Evolutionary conservation across 2,113 vertebrate species (phyloP), one percentile per base, ranked within the genome.

Genomic region (Caloenas nicobarica): DNA sequence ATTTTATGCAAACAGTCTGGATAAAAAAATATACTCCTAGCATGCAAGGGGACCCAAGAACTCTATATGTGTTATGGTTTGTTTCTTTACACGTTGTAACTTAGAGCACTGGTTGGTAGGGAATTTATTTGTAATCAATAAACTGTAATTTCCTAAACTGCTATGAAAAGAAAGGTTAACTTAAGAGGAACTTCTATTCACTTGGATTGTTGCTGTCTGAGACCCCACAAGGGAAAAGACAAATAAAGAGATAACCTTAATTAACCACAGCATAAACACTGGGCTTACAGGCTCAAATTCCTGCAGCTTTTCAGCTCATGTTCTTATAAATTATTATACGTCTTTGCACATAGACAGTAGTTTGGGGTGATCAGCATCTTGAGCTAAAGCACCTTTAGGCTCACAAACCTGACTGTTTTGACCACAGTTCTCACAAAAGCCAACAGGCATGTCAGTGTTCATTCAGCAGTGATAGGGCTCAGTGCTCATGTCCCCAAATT

Each of bases 211-310:
- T 89, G 66, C 48, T 89, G 84, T 69, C 65, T 96, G 78, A 94
- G 66, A 66, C 29, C 22, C 25, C 58, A 53, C 50, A 54, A 65
- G 74, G 79, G 78, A 85, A 66, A 89, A 90, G 16, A 51, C 74
- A 82, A 92, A 95, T 89, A 58, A 82, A 83, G 88, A 80, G 16
- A 76, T 62, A 89, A 73, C n/a, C 64, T 91, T 97, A 94, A 96
- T 97, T 93, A 96, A 94, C 74, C 4, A 4, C 84, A 80, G 70
- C 56, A 23, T 87, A 89, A 92, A 28, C 3, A 0, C 46, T 54
- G 68, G 68, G 73, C 71, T 91, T 87, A 50, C 4, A 36, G 62
- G 28, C 54, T 95, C n/a, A 50, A 71, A 88, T 65, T 95, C 81
- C 74, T 85, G 56, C 65, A 92, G 72, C 69, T 93, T 92, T 81